These are phyloP conservation scores for Sycophaga agraensis DNA, from an alignment of 1,140 invertebrate species.

Conservation along the genomic window DNA sequence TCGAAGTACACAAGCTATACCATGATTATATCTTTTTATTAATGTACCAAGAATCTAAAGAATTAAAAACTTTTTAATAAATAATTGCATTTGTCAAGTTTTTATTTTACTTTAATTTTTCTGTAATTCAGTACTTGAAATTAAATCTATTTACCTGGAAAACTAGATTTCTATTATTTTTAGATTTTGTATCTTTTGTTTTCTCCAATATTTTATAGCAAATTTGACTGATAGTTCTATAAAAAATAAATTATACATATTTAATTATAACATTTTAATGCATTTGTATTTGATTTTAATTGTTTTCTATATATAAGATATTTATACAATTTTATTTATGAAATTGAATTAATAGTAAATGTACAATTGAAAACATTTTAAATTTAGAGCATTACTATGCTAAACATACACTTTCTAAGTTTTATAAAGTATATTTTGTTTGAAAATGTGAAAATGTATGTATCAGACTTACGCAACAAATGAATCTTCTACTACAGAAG, in stretches of 20 bases:
- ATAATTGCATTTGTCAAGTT: not conserved
- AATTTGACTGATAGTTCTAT: slow-evolving; percentile 67
- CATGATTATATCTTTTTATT: slow-evolving; percentile 81
- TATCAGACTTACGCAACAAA: slow-evolving; percentile 84
- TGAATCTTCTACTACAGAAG: slow-evolving; percentile 78
- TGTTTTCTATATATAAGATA: not conserved
- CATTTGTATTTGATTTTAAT: too few species aligned
- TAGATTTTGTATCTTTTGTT: slow-evolving; percentile 63
- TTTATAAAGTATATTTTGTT: too few species aligned
- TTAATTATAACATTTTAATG: slow-evolving; percentile 3
- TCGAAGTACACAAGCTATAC: slow-evolving; percentile 66
- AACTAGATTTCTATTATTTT: slow-evolving; percentile 68
- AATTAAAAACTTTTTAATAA: slow-evolving; percentile 19
- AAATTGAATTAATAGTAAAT: too few species aligned
- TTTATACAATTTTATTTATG: not conserved
- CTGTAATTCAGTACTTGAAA: not conserved
- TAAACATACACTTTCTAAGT: too few species aligned
- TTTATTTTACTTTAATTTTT: too few species aligned
- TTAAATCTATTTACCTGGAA: slow-evolving; percentile 46
- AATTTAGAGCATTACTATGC: too few species aligned
- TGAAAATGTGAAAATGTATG: too few species aligned
- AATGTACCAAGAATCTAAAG: slow-evolving; percentile 76
- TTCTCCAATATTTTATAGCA: slow-evolving; percentile 78
- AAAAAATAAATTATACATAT: slow-evolving; percentile 37
- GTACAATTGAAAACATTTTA: too few species aligned